Evolutionary conservation across 2,888 invertebrate species (phyloP), one percentile per base, ranked within the genome.

Genomic region (Lasioglossum vierecki): DNA sequence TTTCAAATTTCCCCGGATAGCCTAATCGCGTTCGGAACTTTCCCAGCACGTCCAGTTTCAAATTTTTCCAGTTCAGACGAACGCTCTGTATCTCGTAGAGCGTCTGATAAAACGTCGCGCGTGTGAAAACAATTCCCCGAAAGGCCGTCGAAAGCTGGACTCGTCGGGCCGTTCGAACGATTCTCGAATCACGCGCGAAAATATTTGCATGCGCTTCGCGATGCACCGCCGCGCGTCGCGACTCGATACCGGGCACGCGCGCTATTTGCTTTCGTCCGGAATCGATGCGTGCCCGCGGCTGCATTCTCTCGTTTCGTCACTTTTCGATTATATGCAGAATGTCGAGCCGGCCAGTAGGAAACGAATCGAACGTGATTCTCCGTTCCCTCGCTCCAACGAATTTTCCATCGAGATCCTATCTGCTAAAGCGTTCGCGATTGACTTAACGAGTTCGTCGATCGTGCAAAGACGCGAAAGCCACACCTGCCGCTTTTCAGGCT

Each of bases 391-490:
- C 18, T 75, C 41, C 74, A 77, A 46, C 46, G 30, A 63, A 63
- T 22, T 46, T 26, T 30, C 66, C 78, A 15, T 15, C 30, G 8
- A 71, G 63, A 63, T 63, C 30, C 63, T 6, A 63, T 63, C 26
- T 13, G 60, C 8, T 22, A 1, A 30, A 63, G 26, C 26, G 63
- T 63, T 63, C 6, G 63, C 63, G 26, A 63, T 30, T 2, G 63
- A 30, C 63, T 63, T 30, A 70, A 80, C 60, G 84, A 74, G 76
- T 79, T 81, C 75, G 86, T 82, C 78, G 83, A 74, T 86, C 63
- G 35, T 63, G 72, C 76, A 82, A 83, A 84, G 46, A 74, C 53
- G 68, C 79, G 72, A 85, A 79, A 74, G 76, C 71, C 83, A 63
- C 35, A 77, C 66, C 53, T 46, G 57, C 53, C 35, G 60, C 49